A percentile compares a stretch with the other conserved stretches of the same genome.
These are phyloP conservation scores for Camponotus pennsylvanicus DNA, from an alignment of 1,140 invertebrate species.

Conservation along the genomic window DNA sequence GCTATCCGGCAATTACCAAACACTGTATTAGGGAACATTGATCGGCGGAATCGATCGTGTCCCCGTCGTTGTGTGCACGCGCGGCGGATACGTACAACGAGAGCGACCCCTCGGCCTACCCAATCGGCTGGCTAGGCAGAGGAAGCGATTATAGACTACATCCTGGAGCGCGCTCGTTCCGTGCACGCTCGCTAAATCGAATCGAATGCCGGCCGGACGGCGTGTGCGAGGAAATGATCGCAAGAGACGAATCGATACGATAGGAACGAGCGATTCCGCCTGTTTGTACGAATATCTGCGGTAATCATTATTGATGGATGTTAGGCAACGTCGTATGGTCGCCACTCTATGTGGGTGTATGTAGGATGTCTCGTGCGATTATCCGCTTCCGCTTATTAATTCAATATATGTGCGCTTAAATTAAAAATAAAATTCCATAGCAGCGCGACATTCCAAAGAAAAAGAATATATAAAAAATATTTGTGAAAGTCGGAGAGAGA, in stretches of 20 bases:
- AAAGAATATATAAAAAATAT: not conserved
- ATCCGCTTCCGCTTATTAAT: conserved; percentile 23
- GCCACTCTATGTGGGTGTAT: not conserved
- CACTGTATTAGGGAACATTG: conserved; percentile 71
- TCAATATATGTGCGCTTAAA: not conserved
- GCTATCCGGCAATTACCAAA: conserved; percentile 48
- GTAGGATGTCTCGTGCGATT: not conserved
- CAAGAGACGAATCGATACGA: conserved; percentile 45
- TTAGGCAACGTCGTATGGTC: not conserved
- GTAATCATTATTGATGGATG: conserved; percentile 23
- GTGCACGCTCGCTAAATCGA: conserved; percentile 72
- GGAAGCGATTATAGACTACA: conserved; percentile 78
- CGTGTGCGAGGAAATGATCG: conserved; percentile 60
- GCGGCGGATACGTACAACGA: conserved; percentile 72
- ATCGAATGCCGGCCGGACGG: conserved; percentile 66
- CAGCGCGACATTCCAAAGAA: not conserved
- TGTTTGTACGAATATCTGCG: conserved; percentile 41
- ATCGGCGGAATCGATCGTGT: conserved; percentile 73
- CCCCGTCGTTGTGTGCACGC: conserved; percentile 64
- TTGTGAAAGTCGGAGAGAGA: not conserved
- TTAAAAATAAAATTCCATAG: not conserved
- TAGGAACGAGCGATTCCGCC: not conserved
- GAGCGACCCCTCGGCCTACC: conserved; percentile 70
- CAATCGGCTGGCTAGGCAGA: conserved; percentile 74
- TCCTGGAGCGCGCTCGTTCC: conserved; percentile 72